Base-by-base conservation (phyloP, 2,888 invertebrate species). In the Patella pellucida region DNA sequence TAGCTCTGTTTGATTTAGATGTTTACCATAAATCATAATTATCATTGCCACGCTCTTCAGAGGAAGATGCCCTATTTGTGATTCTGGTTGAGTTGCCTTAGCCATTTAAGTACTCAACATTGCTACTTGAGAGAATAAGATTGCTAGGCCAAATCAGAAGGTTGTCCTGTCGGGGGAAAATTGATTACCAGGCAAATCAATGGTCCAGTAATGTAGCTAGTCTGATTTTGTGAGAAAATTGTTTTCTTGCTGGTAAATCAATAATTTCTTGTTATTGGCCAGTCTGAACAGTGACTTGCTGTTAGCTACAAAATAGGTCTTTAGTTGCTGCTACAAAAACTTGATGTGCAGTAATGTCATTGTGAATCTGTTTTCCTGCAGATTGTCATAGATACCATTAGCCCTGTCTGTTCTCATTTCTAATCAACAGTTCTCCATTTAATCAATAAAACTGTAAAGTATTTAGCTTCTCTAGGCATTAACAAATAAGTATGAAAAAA, bases 211-310 rank as follows among this genome's bases (percentile, higher is more conserved):
- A 76, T 76, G 74, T 74, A 78, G 76, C 78, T 70, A 69, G 76
- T 74, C 74, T 69, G 76, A 78, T 78, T 76, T 68, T 72, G 74
- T 72, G 78, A 76, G 74, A 78, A 78, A 76, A 78, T 78, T 76
- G 78, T 78, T 78, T 78, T 76, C 74, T 73, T 71, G 69, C 56
- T 27, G 73, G 19, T 72, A 68, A 74, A 75, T 78, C 78, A 73
- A 78, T 78, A 78, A 73, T 71, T 68, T 68, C 71, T 68, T 73
- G 68, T 76, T 76, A 73, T 71, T 54, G 68, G 41, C 27, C 68
- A 19, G 71, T 54, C 50, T 71, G 76, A 62, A 68, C 73, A 71
- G 69, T 72, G 74, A 50, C 70, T 52, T 71, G 76, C 74, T 51
- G 69, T 72, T 76, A 68, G 73, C 74, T 69, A 54, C 41, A 15